These are phyloP conservation scores for Heliconius hewitsoni DNA, from an alignment of 1,140 invertebrate species.

Conservation along the genomic window DNA sequence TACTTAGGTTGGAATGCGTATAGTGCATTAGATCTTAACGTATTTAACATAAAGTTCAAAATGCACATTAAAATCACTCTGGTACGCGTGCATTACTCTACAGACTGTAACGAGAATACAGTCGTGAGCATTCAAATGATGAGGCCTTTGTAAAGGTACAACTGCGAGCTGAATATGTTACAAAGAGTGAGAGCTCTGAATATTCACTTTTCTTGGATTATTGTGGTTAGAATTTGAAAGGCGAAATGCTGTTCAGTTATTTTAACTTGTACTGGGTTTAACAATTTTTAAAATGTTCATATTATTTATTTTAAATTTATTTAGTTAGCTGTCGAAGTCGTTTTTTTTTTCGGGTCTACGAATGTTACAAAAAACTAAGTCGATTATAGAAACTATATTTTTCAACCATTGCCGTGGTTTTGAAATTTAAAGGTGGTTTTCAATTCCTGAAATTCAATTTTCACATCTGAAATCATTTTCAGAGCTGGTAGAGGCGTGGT, in stretches of 20 bases:
- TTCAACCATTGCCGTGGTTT: neutral
- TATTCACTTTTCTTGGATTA: slow-evolving; percentile 21
- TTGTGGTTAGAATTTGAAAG: neutral
- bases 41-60: slow-evolving; percentile 22
- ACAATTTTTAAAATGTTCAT: too few species aligned
- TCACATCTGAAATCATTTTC: slow-evolving; percentile 6
- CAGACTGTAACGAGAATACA: slow-evolving; percentile 36
- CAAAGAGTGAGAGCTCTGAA: slow-evolving; percentile 35
- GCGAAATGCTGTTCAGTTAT: neutral
- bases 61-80: neutral
- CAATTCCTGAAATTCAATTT: slow-evolving; percentile 15
- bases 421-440: slow-evolving; percentile 12
- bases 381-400: neutral
- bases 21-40: neutral
- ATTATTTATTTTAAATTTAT: too few species aligned
- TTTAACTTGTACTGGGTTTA: neutral
- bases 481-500: neutral
- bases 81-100: slow-evolving; percentile 7
- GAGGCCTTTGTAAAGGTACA: slow-evolving; percentile 47
- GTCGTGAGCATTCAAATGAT: slow-evolving; percentile 45
- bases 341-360: too few species aligned
- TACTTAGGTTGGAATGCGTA: neutral
- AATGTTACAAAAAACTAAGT: too few species aligned
- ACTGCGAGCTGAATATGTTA: slow-evolving; percentile 40
- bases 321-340: too few species aligned